These are phyloP conservation scores for Sinocyclocheilus anshuiensis DNA, from an alignment of 2,113 vertebrate species.

Conservation along the genomic window DNA sequence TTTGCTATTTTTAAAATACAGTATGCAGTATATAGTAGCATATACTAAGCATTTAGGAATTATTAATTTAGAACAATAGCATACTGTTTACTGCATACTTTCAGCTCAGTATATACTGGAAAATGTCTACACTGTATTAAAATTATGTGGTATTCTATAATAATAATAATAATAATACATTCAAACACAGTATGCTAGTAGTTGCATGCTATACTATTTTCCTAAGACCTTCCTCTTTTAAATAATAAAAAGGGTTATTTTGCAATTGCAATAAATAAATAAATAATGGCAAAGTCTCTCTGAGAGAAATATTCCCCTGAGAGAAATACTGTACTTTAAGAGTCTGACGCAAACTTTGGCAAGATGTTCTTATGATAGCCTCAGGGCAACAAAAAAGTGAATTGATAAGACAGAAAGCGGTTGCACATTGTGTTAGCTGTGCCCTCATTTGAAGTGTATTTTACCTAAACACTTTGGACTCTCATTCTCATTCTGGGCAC, in stretches of 20 bases:
- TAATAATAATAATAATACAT: background rate
- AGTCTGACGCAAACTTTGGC: slow-evolving; percentile 32
- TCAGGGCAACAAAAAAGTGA: slow-evolving; percentile 7
- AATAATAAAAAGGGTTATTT: background rate
- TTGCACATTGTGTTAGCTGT: slow-evolving; percentile 21
- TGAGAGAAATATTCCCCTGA: background rate
- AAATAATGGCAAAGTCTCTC: too few relatives aligned
- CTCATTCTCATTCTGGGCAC: slow-evolving; percentile 49
- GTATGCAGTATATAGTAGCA: background rate
- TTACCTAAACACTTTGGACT: slow-evolving; percentile 35
- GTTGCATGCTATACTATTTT: background rate
- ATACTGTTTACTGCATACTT: background rate
- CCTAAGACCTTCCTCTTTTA: background rate
- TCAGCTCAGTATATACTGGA: background rate
- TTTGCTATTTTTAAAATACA: background rate
- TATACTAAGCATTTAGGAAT: background rate
- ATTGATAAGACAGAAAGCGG: slow-evolving; percentile 32
- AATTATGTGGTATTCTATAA: background rate
- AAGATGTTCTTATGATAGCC: slow-evolving; percentile 6
- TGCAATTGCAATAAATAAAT: background rate
- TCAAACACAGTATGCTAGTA: background rate
- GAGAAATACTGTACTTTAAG: background rate
- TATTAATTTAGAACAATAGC: background rate
- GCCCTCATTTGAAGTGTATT: slow-evolving; percentile 43
- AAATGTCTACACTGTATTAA: background rate